Percentiles rank a stretch among this genome's conserved stretches.
These are phyloP conservation scores for Sarcophaga peregrina DNA, from an alignment of 1,140 invertebrate genomes.

Conservation along the genomic window DNA sequence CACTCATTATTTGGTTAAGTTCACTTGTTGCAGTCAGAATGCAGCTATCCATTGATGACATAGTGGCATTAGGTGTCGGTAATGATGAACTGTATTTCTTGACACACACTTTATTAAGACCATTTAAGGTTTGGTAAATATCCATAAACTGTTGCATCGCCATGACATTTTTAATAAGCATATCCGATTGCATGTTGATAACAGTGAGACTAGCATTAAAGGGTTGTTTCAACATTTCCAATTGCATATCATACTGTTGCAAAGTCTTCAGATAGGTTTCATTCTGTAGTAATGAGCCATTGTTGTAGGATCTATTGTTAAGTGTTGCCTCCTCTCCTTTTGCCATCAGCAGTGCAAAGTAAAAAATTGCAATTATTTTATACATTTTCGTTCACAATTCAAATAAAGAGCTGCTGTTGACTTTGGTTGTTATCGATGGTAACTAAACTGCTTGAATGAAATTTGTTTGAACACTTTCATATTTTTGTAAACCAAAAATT, in stretches of 20 bases:
- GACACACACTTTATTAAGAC: slow-evolving; percentile 35
- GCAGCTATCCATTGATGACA: slow-evolving; percentile 25
- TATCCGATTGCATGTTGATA: not conserved
- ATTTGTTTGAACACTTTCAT: too few species aligned
- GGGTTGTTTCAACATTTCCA: not conserved
- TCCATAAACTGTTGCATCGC: slow-evolving; percentile 25
- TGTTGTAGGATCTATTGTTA: not conserved
- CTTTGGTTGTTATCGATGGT: too few species aligned
- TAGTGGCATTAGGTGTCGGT: not conserved
- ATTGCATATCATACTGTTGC: slow-evolving; percentile 18
- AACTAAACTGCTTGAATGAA: too few species aligned
- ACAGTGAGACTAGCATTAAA: not conserved
- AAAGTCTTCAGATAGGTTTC: slow-evolving; percentile 38
- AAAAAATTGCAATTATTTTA: not conserved
- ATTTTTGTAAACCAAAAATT: too few species aligned
- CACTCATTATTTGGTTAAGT: not conserved
- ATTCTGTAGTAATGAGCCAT: not conserved
- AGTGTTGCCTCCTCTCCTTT: not conserved
- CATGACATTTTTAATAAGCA: not conserved
- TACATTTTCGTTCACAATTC: not conserved
- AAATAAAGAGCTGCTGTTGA: not conserved
- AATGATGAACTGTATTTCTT: slow-evolving; percentile 32
- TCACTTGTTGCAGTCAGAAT: not conserved
- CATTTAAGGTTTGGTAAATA: slow-evolving; percentile 21
- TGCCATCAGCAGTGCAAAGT: not conserved